Conservation (phyloP, 2,113 vertebrate genomes). For the Ranitomeya imitator region DNA sequence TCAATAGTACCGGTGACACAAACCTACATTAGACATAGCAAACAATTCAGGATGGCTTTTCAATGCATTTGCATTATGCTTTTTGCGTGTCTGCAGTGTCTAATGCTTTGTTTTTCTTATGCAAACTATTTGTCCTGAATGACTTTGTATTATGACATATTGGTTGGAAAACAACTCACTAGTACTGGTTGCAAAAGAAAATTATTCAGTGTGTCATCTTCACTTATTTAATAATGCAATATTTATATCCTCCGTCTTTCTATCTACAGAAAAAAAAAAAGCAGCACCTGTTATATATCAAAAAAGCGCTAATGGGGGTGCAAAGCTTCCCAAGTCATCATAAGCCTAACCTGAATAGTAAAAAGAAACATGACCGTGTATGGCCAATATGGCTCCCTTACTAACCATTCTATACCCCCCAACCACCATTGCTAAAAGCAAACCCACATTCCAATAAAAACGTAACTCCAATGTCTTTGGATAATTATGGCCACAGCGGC, state of each 20-base stretch:
- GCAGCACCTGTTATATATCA: too few relatives aligned
- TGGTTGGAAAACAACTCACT: neutral
- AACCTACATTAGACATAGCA: slow-evolving; percentile 13
- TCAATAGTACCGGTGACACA: slow-evolving; percentile 43
- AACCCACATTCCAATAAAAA: too few relatives aligned
- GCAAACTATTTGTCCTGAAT: slow-evolving; percentile 60
- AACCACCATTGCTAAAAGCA: too few relatives aligned
- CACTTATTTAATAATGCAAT: neutral
- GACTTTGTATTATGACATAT: slow-evolving; percentile 39
- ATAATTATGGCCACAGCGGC: too few relatives aligned
- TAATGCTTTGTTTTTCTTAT: slow-evolving; percentile 61
- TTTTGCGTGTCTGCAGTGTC: slow-evolving; percentile 53
- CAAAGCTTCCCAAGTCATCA: too few relatives aligned
- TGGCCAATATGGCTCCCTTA: too few relatives aligned
- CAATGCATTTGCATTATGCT: slow-evolving; percentile 29
- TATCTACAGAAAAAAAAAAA: neutral
- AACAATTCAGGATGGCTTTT: slow-evolving; percentile 13
- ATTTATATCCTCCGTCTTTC: neutral
- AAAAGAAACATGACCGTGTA: too few relatives aligned
- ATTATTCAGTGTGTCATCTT: neutral
- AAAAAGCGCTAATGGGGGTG: too few relatives aligned
- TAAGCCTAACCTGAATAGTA: too few relatives aligned
- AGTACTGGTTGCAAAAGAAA: neutral
- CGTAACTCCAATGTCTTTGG: too few relatives aligned
- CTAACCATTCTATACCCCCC: too few relatives aligned